Percentiles rank a stretch among this genome's conserved stretches.
Evolutionary conservation across 2,797 vertebrate genomes (phyloP).

Genomic region (Okamejei kenojei): DNA sequence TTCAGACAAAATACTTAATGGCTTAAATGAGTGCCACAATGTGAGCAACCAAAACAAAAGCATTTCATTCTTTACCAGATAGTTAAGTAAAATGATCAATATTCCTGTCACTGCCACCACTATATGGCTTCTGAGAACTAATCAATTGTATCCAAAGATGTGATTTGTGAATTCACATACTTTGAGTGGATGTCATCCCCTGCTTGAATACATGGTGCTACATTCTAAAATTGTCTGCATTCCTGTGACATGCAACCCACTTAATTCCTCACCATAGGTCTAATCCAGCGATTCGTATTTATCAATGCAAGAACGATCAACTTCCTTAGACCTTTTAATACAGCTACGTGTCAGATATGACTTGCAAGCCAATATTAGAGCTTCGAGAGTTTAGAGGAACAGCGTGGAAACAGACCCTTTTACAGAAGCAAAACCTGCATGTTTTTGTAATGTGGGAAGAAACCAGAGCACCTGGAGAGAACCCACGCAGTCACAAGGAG

Average conservation of each 20-base stretch:
- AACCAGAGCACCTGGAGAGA: too few species aligned
- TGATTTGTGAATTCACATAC: not conserved
- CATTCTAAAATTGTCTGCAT: not conserved
- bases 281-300: not conserved
- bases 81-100: slow-evolving; percentile 17
- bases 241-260: not conserved
- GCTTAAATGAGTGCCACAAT: not conserved
- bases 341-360: not conserved
- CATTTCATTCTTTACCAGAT: not conserved
- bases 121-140: not conserved
- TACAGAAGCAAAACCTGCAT: too few species aligned
- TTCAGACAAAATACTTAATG: slow-evolving; percentile 25
- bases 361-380: not conserved
- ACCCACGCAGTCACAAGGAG: too few species aligned
- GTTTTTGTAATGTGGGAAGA: too few species aligned
- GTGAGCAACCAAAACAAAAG: not conserved
- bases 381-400: too few species aligned
- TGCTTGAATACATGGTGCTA: not conserved
- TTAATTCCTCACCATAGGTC: not conserved
- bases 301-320: not conserved
- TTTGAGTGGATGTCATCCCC: not conserved
- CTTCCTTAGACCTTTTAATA: not conserved
- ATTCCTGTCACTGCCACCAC: not conserved
- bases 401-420: too few species aligned
- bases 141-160: slow-evolving; percentile 16